Evolutionary conservation across 2,113 vertebrate species (phyloP), one percentile per base, ranked within the genome.

Genomic region (Cyprinodon variegatus): DNA sequence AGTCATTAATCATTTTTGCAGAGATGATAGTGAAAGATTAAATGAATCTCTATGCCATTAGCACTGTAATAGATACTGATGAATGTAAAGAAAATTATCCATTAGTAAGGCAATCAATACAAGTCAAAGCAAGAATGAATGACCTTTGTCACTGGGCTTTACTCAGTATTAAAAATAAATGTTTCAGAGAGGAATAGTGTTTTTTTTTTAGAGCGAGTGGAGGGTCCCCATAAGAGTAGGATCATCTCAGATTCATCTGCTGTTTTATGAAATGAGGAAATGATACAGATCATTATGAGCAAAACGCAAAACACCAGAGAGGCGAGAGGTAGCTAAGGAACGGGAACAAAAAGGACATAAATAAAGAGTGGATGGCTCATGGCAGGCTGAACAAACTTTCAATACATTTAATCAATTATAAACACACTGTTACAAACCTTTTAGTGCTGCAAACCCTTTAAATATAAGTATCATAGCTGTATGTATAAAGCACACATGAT

Each of bases 241-340:
- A 78, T 86, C 77, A 73, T 86, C 77, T 88, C 82, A 83, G 87
- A 89, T 87, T 91, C 90, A 88, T 86, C 86, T 85, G 72, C 79
- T 68, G 72, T 63, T 65, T 73, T 72, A 77, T 68, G 69, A 62
- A 53, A 66, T 65, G 61, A 80, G 77, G 70, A 81, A 74, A 81
- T 85, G 84, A 83, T 83, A 77, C 79, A 9, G 20, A 86, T 77
- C 80, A 68, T 79, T 73, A 83, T 78, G 77, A 83, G 62, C 59
- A 6, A 59, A 20, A 76, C 68, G 38, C 38, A 84, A 50, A 75
- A 69, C 4, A 15, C 11, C 60, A 70, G 41, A 76, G 68, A 61
- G 20, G 20, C 13, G 62, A 13, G 40, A 72, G 67, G 20, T 29
- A 74, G 63, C 68, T 17, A 67, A 68, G 71, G 68, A 40, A 67